A percentile compares a stretch with the other conserved stretches of the same genome.
These are phyloP conservation scores for Betta splendens DNA, from an alignment of 2,797 vertebrate genomes.

Conservation along the genomic window DNA sequence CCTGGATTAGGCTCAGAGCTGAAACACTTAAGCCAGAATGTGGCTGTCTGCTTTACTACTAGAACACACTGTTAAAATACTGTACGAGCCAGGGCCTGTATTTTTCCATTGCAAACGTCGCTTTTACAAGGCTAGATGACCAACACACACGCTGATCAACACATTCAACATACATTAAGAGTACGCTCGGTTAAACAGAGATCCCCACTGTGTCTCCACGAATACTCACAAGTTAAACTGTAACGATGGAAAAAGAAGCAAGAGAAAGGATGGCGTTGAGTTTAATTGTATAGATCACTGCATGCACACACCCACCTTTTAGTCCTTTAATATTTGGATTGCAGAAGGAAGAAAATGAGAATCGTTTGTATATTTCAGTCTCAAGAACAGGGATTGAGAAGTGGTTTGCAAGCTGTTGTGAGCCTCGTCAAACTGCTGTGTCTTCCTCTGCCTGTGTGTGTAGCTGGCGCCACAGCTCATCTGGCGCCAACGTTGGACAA, in stretches of 20 bases:
- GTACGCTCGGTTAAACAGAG: not conserved
- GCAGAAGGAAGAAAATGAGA: constrained; percentile 20
- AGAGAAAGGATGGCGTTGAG: constrained; percentile 8
- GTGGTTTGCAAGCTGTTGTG: constrained; percentile 59
- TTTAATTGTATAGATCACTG: constrained; percentile 18
- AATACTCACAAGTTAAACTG: constrained; percentile 35
- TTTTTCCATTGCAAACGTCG: constrained; percentile 68
- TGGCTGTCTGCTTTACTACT: constrained; percentile 13
- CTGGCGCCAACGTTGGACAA: constrained; percentile 83
- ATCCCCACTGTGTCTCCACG: not conserved
- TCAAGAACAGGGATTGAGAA: constrained; percentile 40
- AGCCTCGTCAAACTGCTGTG: constrained; percentile 55
- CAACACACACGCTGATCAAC: not conserved
- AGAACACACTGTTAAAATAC: constrained; percentile 29
- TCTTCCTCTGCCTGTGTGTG: constrained; percentile 60
- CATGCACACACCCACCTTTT: constrained; percentile 66
- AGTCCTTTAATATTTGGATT: constrained; percentile 37
- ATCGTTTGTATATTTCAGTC: constrained; percentile 26
- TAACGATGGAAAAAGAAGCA: constrained; percentile 24
- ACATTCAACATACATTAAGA: not conserved
- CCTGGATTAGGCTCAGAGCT: not conserved
- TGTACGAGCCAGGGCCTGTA: constrained; percentile 56
- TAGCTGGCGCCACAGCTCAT: constrained; percentile 83
- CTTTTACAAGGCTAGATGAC: constrained; percentile 25
- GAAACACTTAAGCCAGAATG: constrained; percentile 11